Base-by-base conservation (phyloP, 2,797 vertebrate genomes). In the Apogon talboti region DNA sequence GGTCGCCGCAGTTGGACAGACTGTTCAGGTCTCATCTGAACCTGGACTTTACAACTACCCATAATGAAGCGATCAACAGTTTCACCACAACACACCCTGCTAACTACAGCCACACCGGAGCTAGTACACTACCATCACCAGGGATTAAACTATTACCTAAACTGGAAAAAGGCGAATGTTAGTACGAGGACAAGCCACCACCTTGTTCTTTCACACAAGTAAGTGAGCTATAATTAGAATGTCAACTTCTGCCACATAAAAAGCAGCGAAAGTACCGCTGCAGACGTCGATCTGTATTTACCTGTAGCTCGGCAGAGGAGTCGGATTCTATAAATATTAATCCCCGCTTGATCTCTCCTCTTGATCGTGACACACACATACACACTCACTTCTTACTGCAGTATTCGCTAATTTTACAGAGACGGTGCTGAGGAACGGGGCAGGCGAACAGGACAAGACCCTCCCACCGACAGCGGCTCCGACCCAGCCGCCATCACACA, bases 401-500 rank as follows among this genome's bases (percentile, higher is more conserved):
- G 89, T 92, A 78, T 79, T 84, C 67, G 74, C 76, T 70, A 80
- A 86, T 86, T 83, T 83, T 58, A 66, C 73, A 11, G 72, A 63
- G 78, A 69, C 75, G 72, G 45, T 69, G 90, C 78, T 55, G 86
- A 91, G 85, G 80, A 87, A 71, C 89, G 63, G 83, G 75, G 76
- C 75, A 90, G 87, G 79, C 79, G 78, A 67, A 62, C 64, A 76
- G 56, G 90, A 83, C 66, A 77, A 52, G 89, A 82, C 57, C 87
- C 92, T 86, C 92, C 91, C 88, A 90, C 89, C 43, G 35, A 82
- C 66, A 50, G 44, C 68, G 74, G 70, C 46, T 9, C 35, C 18
- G 15, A 2, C 12, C 4, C 2, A 8, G 8, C 46, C 0, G 21
- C 30, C 1, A 28, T 33, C 18, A 2, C 11, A 0, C 12, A 0